These are phyloP conservation scores for Cervus canadensis DNA, from an alignment of 2,113 vertebrate genomes.

Conservation along the genomic window DNA sequence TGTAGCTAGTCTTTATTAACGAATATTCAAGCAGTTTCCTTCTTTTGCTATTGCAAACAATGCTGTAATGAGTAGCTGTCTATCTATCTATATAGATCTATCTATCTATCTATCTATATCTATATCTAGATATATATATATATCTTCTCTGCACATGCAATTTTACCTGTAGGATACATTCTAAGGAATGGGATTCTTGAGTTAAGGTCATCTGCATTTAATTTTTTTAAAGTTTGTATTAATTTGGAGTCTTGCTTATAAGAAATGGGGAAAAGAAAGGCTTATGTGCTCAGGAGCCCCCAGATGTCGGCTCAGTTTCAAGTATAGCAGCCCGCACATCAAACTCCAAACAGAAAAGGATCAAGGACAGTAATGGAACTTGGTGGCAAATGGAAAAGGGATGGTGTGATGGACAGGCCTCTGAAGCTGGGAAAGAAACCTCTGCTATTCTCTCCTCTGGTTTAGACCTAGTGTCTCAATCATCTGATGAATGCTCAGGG, in stretches of 20 bases:
- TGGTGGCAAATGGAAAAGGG: neutral
- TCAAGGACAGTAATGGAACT: neutral
- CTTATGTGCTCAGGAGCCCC: neutral
- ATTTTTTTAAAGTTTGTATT: neutral
- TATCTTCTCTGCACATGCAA: neutral
- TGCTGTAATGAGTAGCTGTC: neutral
- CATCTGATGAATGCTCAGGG: no score
- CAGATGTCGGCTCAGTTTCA: neutral
- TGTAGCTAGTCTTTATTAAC: neutral
- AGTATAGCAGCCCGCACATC: neutral
- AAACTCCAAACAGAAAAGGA: neutral
- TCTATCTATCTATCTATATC: neutral
- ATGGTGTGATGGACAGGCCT: no score
- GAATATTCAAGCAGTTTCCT: neutral
- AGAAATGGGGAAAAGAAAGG: neutral
- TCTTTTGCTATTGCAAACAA: slow-evolving; percentile 2
- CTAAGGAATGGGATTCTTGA: neutral
- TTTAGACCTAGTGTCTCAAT: neutral
- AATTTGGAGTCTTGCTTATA: neutral
- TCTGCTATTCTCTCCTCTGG: neutral
- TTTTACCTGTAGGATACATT: neutral
- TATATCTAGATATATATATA: neutral
- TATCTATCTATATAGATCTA: neutral
- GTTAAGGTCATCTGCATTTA: neutral
- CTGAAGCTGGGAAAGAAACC: neutral